Base-by-base conservation (phyloP, 1,140 invertebrate species). In the Danaus plexippus region DNA sequence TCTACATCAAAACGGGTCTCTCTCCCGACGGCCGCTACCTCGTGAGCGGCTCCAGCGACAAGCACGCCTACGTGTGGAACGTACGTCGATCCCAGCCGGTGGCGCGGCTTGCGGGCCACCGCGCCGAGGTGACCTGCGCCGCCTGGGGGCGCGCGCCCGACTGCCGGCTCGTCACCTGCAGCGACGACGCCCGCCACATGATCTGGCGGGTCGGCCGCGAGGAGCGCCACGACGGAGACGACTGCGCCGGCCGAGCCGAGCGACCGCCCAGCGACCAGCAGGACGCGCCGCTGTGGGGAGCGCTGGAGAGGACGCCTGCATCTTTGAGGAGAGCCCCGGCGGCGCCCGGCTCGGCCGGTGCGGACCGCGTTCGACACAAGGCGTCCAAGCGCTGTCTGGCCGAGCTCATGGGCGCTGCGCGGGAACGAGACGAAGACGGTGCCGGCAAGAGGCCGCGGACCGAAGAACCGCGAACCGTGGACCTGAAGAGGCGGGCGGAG, bases 11-110 rank as follows among this genome's bases (percentile, higher is more conserved):
- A 72, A 90, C 92, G 0, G 90, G 91, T 62, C 81, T 97, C 12
- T 95, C 94, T 80, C 90, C 91, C 1, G 94, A 96, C 85, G 92
- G 93, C 1, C 88, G 89, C 47, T 96, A 94, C 79, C 80, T 97
- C 10, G 82, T 94, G 0, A 95, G 94, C 82, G 95, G 95, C 2
- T 96, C 95, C 58, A 94, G 92, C 71, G 94, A 96, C 80, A 90
- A 93, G 63, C 89, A 91, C 64, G 95, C 94, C 0, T 96, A 96
- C 67, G 92, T 97, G 58, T 97, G 95, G 95, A 91, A 92, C 71
- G 88, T 91, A 7, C 89, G 89, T 4, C 88, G 88, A 63, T 89
- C 90, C 15, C 63, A 82, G 47, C 93, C 94, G 0, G 66, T 95
- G 12, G 88, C 93, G 9, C 89, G 89, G 55, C 85, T 96, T 0